Conservation (phyloP, 2,113 vertebrate species). For the Colius striatus region DNA sequence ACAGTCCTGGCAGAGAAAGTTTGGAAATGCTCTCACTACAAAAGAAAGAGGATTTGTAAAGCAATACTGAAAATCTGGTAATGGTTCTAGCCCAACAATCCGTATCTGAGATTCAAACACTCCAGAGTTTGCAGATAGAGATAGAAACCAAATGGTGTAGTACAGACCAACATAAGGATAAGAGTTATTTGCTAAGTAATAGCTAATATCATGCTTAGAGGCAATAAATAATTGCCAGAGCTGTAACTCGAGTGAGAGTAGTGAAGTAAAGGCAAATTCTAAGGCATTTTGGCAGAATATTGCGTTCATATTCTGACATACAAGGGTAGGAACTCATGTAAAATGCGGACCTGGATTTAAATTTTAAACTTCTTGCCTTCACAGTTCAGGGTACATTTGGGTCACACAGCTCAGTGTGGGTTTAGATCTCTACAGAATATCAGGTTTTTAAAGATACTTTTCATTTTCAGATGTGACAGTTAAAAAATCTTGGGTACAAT, state of each 20-base stretch:
- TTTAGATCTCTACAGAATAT: conserved; percentile 64
- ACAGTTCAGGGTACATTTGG: conserved; percentile 34
- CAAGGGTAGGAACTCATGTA: conserved; percentile 46
- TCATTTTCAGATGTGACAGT: conserved; percentile 60
- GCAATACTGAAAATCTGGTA: neutral
- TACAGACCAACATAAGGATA: neutral
- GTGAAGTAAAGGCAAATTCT: conserved; percentile 35
- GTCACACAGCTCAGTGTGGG: conserved; percentile 12
- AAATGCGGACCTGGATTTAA: conserved; percentile 42
- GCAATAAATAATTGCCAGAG: conserved; percentile 33
- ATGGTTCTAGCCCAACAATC: neutral
- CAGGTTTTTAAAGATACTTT: conserved; percentile 59
- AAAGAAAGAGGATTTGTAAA: neutral
- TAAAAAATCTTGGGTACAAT: conserved; percentile 58
- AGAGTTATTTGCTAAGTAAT: conserved; percentile 15
- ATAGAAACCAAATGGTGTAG: neutral
- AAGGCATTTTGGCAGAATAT: conserved; percentile 20
- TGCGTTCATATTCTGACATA: conserved; percentile 48
- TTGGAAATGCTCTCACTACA: neutral
- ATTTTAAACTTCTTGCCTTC: conserved; percentile 33
- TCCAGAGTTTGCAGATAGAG: neutral
- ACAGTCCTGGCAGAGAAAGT: neutral
- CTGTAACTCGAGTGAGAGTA: neutral
- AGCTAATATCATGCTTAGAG: neutral
- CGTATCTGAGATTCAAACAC: neutral